phyloP scores from a whole-genome alignment of 1,140 invertebrate species.

The Aplysia californica region DNA sequence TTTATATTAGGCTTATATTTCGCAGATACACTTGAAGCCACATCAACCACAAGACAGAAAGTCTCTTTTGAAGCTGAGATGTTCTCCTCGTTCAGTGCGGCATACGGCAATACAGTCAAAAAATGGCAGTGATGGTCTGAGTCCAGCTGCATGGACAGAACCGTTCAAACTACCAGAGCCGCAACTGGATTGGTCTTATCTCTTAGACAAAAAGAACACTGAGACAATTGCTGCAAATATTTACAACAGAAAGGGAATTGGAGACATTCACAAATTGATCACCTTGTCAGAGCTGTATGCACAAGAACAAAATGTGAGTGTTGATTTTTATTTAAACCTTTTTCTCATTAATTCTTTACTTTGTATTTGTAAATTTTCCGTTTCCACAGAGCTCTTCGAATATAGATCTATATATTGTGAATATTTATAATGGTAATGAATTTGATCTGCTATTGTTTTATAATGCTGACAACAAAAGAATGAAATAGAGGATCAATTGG shows the following conservation, averaged over 20 bases:
- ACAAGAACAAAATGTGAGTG: too few species aligned
- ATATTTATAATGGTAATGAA: too few species aligned
- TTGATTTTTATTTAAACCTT: too few species aligned
- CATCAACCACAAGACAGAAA: background rate
- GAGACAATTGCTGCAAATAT: conserved; percentile 20
- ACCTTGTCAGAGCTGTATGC: background rate
- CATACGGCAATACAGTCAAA: background rate
- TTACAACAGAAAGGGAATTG: conserved; percentile 18
- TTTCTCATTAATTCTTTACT: too few species aligned
- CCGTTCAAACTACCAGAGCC: conserved; percentile 16
- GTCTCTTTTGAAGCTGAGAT: background rate
- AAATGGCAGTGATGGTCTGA: background rate
- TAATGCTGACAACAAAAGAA: too few species aligned
- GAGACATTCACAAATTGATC: conserved; percentile 26
- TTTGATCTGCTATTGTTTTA: too few species aligned
- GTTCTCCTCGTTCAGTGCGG: background rate
- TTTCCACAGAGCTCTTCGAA: too few species aligned
- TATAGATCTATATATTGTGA: too few species aligned
- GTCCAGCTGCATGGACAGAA: background rate
- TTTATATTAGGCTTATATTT: background rate
- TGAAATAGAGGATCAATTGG: too few species aligned
- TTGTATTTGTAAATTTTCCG: too few species aligned
- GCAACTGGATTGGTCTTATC: conserved; percentile 17
- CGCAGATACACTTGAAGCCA: background rate
- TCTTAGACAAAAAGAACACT: conserved; percentile 9